Conservation (phyloP, 2,888 invertebrate genomes). For the Agrochola macilenta region DNA sequence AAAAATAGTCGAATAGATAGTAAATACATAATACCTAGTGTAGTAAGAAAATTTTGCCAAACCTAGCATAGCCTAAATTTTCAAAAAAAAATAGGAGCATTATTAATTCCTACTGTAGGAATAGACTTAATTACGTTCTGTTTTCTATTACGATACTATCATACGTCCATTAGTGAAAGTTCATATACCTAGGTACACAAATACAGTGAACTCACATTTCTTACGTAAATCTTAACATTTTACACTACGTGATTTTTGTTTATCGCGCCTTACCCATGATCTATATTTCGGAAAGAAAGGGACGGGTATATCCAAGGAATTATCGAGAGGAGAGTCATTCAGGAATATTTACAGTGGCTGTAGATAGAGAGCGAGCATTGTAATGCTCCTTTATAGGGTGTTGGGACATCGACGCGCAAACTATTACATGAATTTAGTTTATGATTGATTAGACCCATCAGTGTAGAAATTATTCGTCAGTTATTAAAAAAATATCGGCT, state of each 20-base stretch:
- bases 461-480: neutral
- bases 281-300: constrained; percentile 27
- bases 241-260: neutral
- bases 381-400: neutral
- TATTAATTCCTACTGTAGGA: no score
- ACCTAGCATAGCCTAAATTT: no score
- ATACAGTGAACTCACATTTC: neutral
- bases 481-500: neutral
- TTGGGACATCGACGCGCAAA: neutral
- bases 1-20: neutral
- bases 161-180: neutral
- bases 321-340: constrained; percentile 8
- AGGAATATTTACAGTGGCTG: constrained; percentile 6
- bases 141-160: neutral
- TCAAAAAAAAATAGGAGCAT: no score
- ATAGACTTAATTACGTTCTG: neutral
- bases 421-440: neutral
- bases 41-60: neutral
- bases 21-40: neutral
- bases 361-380: neutral
- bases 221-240: neutral
- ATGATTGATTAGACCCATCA: neutral
- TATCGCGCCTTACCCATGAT: constrained; percentile 1
- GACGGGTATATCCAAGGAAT: constrained; percentile 16
- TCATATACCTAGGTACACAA: neutral